These are phyloP conservation scores for Ceratitis capitata DNA, from an alignment of 1,140 invertebrate species.

Conservation along the genomic window DNA sequence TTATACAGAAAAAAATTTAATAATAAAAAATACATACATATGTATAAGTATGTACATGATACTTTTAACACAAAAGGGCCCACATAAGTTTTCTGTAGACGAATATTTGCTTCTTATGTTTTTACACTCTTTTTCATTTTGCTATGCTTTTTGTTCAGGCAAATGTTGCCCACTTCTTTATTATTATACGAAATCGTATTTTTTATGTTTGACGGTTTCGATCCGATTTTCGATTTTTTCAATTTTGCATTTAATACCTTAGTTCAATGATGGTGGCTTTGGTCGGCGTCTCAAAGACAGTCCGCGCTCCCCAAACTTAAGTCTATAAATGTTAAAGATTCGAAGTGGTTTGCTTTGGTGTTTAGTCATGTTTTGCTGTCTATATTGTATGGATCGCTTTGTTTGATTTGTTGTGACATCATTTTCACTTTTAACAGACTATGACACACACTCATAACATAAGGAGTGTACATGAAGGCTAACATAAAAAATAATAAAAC, in stretches of 20 bases:
- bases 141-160: not conserved
- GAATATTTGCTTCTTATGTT: not conserved
- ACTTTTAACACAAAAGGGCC: no score
- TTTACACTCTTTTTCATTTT: not conserved
- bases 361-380: not conserved
- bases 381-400: not conserved
- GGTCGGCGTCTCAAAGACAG: not conserved
- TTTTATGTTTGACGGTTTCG: not conserved
- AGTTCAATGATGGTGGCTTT: not conserved
- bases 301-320: not conserved
- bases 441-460: not conserved
- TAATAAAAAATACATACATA: not conserved
- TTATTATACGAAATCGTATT: not conserved
- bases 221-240: not conserved
- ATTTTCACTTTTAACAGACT: slow-evolving; percentile 9
- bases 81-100: no score
- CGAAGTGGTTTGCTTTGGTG: not conserved
- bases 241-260: not conserved
- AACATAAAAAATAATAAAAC: no score
- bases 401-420: slow-evolving; percentile 12
- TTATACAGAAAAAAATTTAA: not conserved
- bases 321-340: not conserved
- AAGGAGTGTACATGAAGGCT: no score
- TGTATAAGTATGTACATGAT: not conserved
- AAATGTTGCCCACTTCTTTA: not conserved